Conservation (phyloP, 1,140 invertebrate species). For the Grapholita molesta region DNA sequence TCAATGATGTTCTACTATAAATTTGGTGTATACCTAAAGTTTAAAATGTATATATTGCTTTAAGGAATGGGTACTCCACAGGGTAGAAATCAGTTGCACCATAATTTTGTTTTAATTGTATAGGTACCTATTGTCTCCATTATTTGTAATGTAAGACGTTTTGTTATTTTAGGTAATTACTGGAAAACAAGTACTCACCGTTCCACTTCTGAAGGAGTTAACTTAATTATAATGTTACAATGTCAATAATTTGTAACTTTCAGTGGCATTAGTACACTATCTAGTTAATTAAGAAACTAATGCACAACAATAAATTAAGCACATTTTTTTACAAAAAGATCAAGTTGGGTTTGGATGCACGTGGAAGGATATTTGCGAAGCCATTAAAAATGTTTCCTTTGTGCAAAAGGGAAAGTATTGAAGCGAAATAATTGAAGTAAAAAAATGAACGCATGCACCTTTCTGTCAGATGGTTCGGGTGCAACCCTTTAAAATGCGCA, state of each 20-base stretch:
- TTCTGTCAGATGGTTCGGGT: slow-evolving; percentile 30
- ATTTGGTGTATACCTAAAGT: neutral
- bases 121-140: too few species aligned
- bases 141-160: too few species aligned
- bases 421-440: slow-evolving; percentile 47
- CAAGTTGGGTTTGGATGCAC: slow-evolving; percentile 25
- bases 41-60: too few species aligned
- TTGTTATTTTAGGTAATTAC: too few species aligned
- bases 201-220: too few species aligned
- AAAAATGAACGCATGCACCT: slow-evolving; percentile 48
- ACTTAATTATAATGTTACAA: too few species aligned
- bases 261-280: neutral
- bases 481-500: slow-evolving; percentile 28
- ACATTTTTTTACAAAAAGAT: neutral
- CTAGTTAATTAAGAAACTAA: neutral
- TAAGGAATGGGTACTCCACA: too few species aligned
- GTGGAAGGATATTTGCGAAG: slow-evolving; percentile 65
- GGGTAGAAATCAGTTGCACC: too few species aligned
- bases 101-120: too few species aligned
- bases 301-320: neutral
- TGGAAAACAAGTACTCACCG: too few species aligned
- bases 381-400: slow-evolving; percentile 51
- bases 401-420: slow-evolving; percentile 54
- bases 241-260: too few species aligned
- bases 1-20: neutral